These are phyloP conservation scores for Mormyrus proboscirostris DNA, from an alignment of 2,797 vertebrate genomes.

Conservation along the genomic window DNA sequence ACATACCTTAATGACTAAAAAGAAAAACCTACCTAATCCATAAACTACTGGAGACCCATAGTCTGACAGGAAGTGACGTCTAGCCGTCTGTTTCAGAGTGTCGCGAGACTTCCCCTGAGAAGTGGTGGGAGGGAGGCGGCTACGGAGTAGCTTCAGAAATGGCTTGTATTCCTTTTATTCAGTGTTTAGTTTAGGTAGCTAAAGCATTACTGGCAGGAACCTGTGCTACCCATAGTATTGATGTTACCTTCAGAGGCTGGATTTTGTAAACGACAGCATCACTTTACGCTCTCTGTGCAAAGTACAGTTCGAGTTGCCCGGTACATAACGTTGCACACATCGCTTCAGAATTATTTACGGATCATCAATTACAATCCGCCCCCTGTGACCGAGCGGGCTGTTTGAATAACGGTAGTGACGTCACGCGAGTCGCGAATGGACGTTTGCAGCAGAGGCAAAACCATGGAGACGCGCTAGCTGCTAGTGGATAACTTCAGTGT, in stretches of 20 bases:
- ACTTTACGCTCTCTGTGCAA: neutral
- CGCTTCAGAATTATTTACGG: neutral
- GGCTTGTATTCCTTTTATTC: neutral
- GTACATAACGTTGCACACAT: neutral
- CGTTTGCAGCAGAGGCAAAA: neutral
- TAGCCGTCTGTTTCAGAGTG: neutral
- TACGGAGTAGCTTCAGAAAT: neutral
- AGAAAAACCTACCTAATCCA: neutral
- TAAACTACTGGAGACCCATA: neutral
- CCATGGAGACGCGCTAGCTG: neutral
- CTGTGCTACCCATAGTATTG: neutral
- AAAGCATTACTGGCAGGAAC: neutral
- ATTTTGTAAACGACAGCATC: neutral
- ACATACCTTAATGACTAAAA: neutral
- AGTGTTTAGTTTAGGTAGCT: neutral
- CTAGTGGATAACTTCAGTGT: neutral
- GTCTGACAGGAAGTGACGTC: neutral
- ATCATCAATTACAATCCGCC: neutral
- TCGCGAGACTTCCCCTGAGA: neutral
- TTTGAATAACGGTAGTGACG: slow-evolving; percentile 63
- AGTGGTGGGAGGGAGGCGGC: no score
- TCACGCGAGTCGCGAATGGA: neutral
- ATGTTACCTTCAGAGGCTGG: neutral
- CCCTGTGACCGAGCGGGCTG: slow-evolving; percentile 34
- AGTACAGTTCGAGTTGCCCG: neutral